phyloP scores from a whole-genome alignment of 2,797 vertebrate genomes.

The Poeciliopsis gracilis region DNA sequence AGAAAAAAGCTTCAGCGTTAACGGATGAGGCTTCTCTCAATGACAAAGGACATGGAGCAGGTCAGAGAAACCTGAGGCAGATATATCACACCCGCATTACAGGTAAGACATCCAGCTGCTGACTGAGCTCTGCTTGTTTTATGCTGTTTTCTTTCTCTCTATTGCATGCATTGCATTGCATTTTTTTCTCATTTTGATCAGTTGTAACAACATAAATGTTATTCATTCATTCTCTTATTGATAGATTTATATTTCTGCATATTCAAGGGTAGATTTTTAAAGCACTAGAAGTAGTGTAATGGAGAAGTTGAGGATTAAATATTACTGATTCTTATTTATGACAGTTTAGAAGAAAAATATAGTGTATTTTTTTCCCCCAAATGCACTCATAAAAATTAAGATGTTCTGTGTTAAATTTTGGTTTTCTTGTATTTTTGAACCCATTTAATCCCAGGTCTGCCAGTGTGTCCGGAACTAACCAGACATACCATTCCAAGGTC shows the following conservation, averaged over 20 bases:
- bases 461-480: conserved; percentile 93
- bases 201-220: neutral
- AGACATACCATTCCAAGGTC: conserved; percentile 92
- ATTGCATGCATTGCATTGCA: neutral
- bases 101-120: conserved; percentile 75
- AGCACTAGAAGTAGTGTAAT: neutral
- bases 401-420: neutral
- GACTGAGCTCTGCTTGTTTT: neutral
- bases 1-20: conserved; percentile 72
- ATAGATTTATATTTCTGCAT: neutral
- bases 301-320: neutral
- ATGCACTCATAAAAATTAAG: neutral
- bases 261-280: neutral
- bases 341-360: neutral
- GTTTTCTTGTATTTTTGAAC: neutral
- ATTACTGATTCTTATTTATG: neutral
- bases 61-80: conserved; percentile 70
- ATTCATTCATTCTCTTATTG: neutral
- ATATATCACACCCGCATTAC: conserved; percentile 90
- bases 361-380: neutral
- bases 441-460: conserved; percentile 82
- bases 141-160: neutral
- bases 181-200: neutral
- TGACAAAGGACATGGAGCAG: neutral
- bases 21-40: conserved; percentile 55